Evolutionary conservation across 2,888 invertebrate species (phyloP).

Genomic region (Stenolophus ochropezus): DNA sequence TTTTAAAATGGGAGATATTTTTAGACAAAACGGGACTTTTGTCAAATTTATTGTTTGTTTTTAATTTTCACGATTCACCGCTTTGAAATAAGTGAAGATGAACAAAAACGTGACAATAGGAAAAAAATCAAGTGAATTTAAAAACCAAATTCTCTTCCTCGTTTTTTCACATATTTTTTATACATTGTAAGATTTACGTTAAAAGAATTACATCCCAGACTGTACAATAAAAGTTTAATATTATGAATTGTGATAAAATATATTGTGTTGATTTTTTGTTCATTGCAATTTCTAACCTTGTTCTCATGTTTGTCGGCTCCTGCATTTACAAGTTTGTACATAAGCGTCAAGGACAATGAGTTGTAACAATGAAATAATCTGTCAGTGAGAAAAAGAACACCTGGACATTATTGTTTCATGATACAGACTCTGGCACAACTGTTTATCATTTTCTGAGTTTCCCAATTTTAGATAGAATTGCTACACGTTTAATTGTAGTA

Average conservation of each 20-base stretch:
- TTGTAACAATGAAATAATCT: constrained; percentile 29
- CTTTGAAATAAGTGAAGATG: neutral
- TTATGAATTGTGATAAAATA: no score
- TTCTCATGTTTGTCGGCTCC: neutral
- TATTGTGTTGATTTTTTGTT: neutral
- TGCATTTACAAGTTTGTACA: neutral
- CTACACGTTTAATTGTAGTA: neutral
- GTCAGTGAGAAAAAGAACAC: constrained; percentile 27
- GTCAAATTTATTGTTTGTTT: constrained; percentile 12
- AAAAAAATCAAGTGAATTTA: no score
- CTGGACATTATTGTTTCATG: constrained; percentile 19
- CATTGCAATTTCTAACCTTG: neutral
- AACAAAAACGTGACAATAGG: no score
- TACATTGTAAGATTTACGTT: no score
- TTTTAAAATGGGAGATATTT: constrained; percentile 22
- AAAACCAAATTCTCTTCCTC: no score
- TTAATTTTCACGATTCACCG: constrained; percentile 1
- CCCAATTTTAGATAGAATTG: neutral
- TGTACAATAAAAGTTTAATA: no score
- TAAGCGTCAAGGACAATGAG: constrained; percentile 31
- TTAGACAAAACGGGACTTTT: constrained; percentile 1
- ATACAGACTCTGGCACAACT: neutral
- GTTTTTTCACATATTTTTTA: no score
- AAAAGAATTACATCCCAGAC: no score
- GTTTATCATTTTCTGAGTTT: neutral